Percentiles rank a stretch among this genome's conserved stretches.
phyloP scores from a whole-genome alignment of 2,113 vertebrate species.

The Symphodus melops region DNA sequence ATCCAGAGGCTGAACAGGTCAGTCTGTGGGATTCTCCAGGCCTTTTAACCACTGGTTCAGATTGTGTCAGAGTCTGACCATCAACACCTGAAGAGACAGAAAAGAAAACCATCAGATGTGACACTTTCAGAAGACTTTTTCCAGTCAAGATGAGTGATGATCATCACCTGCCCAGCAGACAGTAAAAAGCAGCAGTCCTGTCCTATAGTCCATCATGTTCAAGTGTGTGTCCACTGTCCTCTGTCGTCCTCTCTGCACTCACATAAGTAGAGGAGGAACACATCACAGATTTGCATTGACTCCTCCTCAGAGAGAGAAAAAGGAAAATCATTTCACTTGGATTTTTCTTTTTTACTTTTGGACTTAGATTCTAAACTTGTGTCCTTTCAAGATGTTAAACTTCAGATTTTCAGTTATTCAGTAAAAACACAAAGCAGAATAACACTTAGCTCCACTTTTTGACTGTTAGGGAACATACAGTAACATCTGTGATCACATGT shows the following conservation, averaged over 20 bases:
- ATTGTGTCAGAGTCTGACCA: constrained; percentile 15
- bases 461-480: too few relatives aligned
- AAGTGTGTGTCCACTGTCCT: constrained; percentile 33
- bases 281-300: constrained; percentile 41
- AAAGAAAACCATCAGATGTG: background rate
- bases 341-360: too few relatives aligned
- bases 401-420: too few relatives aligned
- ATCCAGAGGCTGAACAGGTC: constrained; percentile 28
- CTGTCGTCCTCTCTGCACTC: constrained; percentile 22
- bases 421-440: too few relatives aligned
- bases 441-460: too few relatives aligned
- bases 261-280: constrained; percentile 27
- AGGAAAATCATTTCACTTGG: too few relatives aligned
- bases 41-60: constrained; percentile 2
- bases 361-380: too few relatives aligned
- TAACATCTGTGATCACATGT: too few relatives aligned
- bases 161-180: constrained; percentile 34
- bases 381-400: too few relatives aligned
- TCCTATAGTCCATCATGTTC: constrained; percentile 42
- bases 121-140: background rate
- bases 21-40: constrained; percentile 35
- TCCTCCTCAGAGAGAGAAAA: constrained; percentile 20
- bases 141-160: background rate
- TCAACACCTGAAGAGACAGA: constrained; percentile 1
- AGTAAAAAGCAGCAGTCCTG: constrained; percentile 39